phyloP scores from a whole-genome alignment of 2,888 invertebrate species.

The Metellina segmentata region DNA sequence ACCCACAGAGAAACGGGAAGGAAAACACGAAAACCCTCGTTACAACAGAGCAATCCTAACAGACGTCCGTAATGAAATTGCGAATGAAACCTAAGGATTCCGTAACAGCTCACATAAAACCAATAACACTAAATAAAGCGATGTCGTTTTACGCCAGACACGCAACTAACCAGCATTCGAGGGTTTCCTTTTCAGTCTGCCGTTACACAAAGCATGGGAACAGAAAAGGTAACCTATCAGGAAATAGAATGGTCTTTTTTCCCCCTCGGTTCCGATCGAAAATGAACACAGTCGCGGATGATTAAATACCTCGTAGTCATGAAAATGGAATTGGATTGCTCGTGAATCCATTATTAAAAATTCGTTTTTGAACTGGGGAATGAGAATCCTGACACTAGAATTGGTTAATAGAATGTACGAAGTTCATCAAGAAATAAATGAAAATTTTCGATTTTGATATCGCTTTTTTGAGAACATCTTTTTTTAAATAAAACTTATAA shows the following conservation, averaged over 20 bases:
- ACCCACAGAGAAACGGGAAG: background rate
- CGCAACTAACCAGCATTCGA: background rate
- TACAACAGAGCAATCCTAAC: background rate
- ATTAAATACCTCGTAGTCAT: background rate
- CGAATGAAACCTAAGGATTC: conserved; percentile 30
- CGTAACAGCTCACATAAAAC: conserved; percentile 3
- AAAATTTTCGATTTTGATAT: too few species aligned
- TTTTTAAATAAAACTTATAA: too few species aligned
- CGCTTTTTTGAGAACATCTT: too few species aligned
- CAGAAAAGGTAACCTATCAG: background rate
- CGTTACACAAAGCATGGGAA: background rate
- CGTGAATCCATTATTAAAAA: background rate
- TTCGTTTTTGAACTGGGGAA: background rate
- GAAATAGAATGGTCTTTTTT: background rate
- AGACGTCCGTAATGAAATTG: conserved; percentile 17
- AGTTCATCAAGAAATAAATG: too few species aligned
- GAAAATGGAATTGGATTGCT: background rate
- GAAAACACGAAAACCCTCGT: background rate
- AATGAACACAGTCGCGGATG: background rate
- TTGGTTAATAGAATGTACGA: too few species aligned
- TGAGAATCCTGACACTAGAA: too few species aligned
- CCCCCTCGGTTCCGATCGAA: background rate
- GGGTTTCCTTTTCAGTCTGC: background rate
- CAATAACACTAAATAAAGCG: conserved; percentile 25
- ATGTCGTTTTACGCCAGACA: background rate